Percentiles rank a stretch among this genome's conserved stretches.
Evolutionary conservation across 2,113 vertebrate species (phyloP).

Genomic region (Oophaga pumilio): DNA sequence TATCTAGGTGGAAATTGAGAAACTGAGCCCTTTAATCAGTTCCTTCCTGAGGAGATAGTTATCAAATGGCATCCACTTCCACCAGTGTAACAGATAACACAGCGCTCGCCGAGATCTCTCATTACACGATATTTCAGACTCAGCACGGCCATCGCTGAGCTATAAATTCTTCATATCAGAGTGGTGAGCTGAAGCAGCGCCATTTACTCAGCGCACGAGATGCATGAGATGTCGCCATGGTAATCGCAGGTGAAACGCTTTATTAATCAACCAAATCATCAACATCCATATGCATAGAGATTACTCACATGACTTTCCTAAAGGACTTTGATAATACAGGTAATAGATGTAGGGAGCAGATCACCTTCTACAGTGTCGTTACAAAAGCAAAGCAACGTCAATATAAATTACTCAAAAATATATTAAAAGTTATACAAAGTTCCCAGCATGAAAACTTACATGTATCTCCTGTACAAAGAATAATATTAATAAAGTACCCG

Average conservation of each 20-base stretch:
- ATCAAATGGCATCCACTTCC: constrained; percentile 47
- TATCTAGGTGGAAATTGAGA: not conserved
- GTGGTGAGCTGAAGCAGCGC: constrained; percentile 56
- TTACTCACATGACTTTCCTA: not conserved
- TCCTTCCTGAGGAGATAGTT: constrained; percentile 50
- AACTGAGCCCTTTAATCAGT: constrained; percentile 51
- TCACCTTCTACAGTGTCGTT: not conserved
- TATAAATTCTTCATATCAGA: constrained; percentile 58
- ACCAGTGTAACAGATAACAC: constrained; percentile 28
- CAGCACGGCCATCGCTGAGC: constrained; percentile 56
- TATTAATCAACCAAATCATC: constrained; percentile 61
- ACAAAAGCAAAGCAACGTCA: not conserved
- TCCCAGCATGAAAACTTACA: not conserved
- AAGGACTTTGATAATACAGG: not conserved
- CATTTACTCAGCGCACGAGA: constrained; percentile 59
- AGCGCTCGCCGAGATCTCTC: constrained; percentile 55
- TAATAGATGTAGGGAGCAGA: not conserved
- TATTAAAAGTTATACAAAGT: not conserved
- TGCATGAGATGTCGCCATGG: constrained; percentile 60
- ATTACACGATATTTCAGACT: constrained; percentile 55
- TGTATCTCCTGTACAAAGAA: not conserved
- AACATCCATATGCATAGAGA: constrained; percentile 13
- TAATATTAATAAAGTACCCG: too few species aligned
- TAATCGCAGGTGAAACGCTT: constrained; percentile 54
- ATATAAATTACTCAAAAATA: not conserved